Base-by-base conservation (phyloP, 2,797 vertebrate species). In the Limnodromus scolopaceus region DNA sequence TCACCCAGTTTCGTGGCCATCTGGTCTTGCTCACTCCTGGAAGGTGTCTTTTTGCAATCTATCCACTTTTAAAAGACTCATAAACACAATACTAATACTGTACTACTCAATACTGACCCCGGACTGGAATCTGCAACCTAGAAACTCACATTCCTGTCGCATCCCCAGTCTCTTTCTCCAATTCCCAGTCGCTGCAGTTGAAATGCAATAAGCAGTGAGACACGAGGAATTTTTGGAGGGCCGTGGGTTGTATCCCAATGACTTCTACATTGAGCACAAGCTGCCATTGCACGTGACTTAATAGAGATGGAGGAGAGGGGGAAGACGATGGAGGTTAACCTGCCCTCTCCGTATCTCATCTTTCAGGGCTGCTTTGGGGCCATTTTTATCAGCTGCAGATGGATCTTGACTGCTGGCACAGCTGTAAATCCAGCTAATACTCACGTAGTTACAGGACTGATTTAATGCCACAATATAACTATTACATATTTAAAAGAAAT, bases 1-100 rank as follows among this genome's bases (percentile, higher is more conserved):
- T 5, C 46, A 49, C 24, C 18, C 13, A 0, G 3, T 10, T 76
- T 4, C 0, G 0, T 11, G 61, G 24, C 46, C 74, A 45, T 2
- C 34, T 34, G 60, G 49, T 32, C 60, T 30, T 54, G 30, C 46
- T 43, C 22, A n/a, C 53, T 34, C 38, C 69, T 51, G 38, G 16
- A 39, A 79, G 15, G 51, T 19, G 14, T 4, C 14, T 30, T 66
- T n/a, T 36, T 55, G 43, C 38, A 57, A 70, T 22, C 46, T 46
- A 36, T 13, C 46, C 20, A 6, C 39, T 84, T 58, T 49, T 54
- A n/a, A 16, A 55, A 60, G 38, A 27, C 5, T 2, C 10, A 39
- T 23, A 72, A 72, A 16, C 24, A 76, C 65, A 10, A 13, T n/a
- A 8, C 22, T 60, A 30, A 53, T 6, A 5, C 27, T 2, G 7